Base-by-base conservation (phyloP, 2,888 invertebrate species). In the Phengaris arion region DNA sequence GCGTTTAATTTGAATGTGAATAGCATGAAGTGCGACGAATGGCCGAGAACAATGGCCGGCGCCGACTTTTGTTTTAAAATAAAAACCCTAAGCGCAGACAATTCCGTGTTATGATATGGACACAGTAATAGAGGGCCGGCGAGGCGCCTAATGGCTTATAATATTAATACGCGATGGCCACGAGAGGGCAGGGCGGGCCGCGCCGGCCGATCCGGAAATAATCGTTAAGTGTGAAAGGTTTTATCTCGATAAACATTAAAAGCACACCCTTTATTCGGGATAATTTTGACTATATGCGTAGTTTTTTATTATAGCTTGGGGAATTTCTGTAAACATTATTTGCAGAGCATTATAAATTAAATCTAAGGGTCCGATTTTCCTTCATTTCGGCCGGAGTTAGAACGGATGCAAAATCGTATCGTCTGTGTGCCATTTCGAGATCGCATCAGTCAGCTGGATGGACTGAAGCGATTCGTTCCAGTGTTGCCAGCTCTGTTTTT, bases 21-120 rank as follows among this genome's bases (percentile, higher is more conserved):
- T 93, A 93, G 92, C 93, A 89, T 93, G 93, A 92, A 93, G 92
- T 93, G 93, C 91, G 92, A 91, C 93, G 93, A 93, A 93, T 93
- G 91, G 91, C 86, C 88, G 85, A 90, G 91, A 93, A 93, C 93
- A 93, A 93, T 93, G 87, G 88, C 88, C 91, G 93, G 92, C 92
- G 92, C 93, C 92, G 92, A 86, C 87, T 93, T 92, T 92, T 92
- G 89, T 91, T 92, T 91, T 89, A 89, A 89, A 89, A 86, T 89
- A 92, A 92, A 92, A 92, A 91, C 89, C 89, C 89, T 89, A 89
- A 90, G 85, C 89, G 90, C 85, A 90, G 90, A 92, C 92, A 91
- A 92, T 93, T 89, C 92, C 90, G 92, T 92, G 89, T 92, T 92
- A 93, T 93, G 91, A 92, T 92, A 92, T 91, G 91, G 91, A 90